Evolutionary conservation across 92 coral and sea anemone genomes (phyloP), one percentile per base, ranked within the genome.

Genomic region (Virgularia gustaviana): DNA sequence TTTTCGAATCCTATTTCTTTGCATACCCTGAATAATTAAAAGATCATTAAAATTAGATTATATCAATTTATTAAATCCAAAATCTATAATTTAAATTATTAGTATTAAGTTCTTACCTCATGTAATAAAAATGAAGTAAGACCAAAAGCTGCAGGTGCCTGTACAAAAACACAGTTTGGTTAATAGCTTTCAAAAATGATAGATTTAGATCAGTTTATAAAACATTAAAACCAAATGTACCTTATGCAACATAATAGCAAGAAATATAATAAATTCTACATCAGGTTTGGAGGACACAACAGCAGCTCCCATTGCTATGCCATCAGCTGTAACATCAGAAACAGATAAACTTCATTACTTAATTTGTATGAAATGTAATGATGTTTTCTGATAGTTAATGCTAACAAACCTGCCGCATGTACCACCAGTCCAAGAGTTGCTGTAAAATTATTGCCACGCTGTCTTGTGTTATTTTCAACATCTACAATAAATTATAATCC

Each of bases 61-160:
- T n/a, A 2, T 49, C 9, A 8, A 32, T 15, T 16, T 12, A 3
- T 19, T 20, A 23, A 25, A 20, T 20, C 23, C 2, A 60, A 13
- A 5, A 25, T 28, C 30, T 11, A 47, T 43, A 27, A 41, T 39
- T 0, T 24, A 31, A 15, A 2, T 0, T 1, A 49, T 0, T n/a
- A 11, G 22, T 24, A n/a, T n/a, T n/a, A n/a, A 19, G 16, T 37
- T 64, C 86, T 80, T 63, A 86, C 97, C 82, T 92, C 96, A 54
- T 84, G 98, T 59, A 92, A 77, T 52, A 92, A 85, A 79, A 92
- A 92, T 2, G 98, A 89, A 39, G 98, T 83, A 36, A 92, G 58
- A 30, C 98, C 98, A 87, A 92, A 92, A 2, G 98, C 98, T 19
- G 98, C 98, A 2, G 98, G 98, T 52, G 98, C 98, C 97, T 91